A percentile compares a stretch with the other conserved stretches of the same genome.
These are phyloP conservation scores for Tokudaia tokunoshimensis DNA, from an alignment of 2,797 vertebrate genomes.

Conservation along the genomic window DNA sequence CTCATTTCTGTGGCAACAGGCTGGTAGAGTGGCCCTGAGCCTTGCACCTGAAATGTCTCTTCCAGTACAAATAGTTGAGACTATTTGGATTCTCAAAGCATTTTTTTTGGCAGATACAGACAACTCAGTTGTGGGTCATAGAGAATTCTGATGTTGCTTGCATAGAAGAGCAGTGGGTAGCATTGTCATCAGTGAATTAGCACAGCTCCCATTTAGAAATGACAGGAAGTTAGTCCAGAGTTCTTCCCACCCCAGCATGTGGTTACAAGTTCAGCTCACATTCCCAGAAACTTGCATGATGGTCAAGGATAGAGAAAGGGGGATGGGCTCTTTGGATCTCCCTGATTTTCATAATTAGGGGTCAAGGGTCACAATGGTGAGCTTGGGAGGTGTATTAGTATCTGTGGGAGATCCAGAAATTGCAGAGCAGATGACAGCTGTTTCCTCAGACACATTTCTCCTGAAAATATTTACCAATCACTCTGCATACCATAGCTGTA, in stretches of 20 bases:
- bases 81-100: not conserved
- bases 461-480: not conserved
- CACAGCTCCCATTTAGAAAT: not conserved
- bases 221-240: not conserved
- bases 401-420: not conserved
- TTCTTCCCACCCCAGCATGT: not conserved
- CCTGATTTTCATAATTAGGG: not conserved
- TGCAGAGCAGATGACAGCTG: not conserved
- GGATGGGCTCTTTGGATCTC: not conserved
- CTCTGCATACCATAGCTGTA: not conserved
- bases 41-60: conserved; percentile 70
- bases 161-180: not conserved
- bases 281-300: not conserved
- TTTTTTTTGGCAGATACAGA: not conserved
- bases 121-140: not conserved
- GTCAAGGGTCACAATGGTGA: not conserved
- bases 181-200: not conserved
- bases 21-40: conserved; percentile 51
- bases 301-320: not conserved
- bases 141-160: not conserved
- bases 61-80: not conserved
- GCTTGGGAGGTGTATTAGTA: rapidly evolving
- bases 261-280: not conserved
- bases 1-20: conserved; percentile 73
- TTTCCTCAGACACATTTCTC: not conserved